These are phyloP conservation scores for Eidolon helvum DNA, from an alignment of 2,113 vertebrate species.

Conservation along the genomic window DNA sequence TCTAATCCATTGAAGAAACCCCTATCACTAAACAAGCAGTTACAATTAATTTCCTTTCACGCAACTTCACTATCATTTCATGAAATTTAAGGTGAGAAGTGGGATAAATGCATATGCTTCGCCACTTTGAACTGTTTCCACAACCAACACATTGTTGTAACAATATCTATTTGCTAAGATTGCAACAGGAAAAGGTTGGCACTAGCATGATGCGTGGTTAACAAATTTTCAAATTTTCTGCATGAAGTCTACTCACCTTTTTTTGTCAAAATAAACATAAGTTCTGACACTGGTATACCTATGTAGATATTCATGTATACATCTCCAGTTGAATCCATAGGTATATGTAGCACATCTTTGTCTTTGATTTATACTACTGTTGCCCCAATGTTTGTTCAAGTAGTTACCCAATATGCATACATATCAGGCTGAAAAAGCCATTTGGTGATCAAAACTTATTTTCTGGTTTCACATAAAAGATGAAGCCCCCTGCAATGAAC, in stretches of 20 bases:
- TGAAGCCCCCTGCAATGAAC: fast-evolving
- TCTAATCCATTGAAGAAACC: neutral
- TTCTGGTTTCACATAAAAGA: neutral
- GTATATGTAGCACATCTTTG: neutral
- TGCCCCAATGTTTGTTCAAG: neutral
- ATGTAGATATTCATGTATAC: neutral
- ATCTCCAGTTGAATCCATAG: neutral
- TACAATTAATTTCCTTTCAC: neutral
- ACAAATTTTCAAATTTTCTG: neutral
- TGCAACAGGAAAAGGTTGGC: neutral
- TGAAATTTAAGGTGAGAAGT: neutral
- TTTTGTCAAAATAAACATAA: neutral
- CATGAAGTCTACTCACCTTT: neutral
- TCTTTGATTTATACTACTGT: neutral
- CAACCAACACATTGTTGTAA: neutral
- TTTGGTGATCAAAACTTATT: neutral
- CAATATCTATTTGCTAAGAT: neutral
- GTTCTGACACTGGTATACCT: neutral
- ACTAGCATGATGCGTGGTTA: neutral
- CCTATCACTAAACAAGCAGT: neutral
- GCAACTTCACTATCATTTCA: neutral
- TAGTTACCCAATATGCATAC: neutral
- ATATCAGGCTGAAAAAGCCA: neutral
- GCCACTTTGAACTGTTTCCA: neutral
- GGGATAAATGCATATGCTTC: neutral